Evolutionary conservation across 2,888 invertebrate species (phyloP).

Genomic region (Clitarchus hookeri): DNA sequence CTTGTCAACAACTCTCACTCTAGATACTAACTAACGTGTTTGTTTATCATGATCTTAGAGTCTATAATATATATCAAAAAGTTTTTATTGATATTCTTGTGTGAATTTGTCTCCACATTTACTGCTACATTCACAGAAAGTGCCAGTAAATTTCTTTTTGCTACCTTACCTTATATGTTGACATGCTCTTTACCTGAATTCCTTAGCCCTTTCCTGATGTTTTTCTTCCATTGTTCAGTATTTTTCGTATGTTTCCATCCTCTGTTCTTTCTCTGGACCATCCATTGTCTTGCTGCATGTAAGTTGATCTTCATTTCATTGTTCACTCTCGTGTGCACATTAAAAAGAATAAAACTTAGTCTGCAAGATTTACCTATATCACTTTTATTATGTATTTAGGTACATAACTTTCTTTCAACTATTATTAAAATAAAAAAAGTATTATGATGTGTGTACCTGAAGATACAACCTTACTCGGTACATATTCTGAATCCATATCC

Average conservation of each 20-base stretch:
- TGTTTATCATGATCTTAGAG: background rate
- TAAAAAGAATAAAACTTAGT: background rate
- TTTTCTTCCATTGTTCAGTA: background rate
- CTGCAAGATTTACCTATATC: too few species aligned
- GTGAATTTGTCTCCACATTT: background rate
- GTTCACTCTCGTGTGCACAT: background rate
- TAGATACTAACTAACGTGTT: background rate
- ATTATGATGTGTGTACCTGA: too few species aligned
- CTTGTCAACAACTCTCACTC: slow-evolving; percentile 4
- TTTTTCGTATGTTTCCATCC: background rate
- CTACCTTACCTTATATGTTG: background rate
- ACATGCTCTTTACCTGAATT: background rate
- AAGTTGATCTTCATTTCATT: background rate
- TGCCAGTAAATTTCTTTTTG: background rate
- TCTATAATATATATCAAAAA: background rate
- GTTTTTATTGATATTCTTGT: background rate
- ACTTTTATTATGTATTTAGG: too few species aligned
- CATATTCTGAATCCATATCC: too few species aligned
- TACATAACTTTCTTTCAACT: too few species aligned
- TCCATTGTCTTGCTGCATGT: background rate
- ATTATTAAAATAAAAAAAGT: too few species aligned
- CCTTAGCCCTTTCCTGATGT: background rate
- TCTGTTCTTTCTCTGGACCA: background rate
- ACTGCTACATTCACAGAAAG: background rate
- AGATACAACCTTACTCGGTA: too few species aligned